These are phyloP conservation scores for Hetaerina americana DNA, from an alignment of 1,140 invertebrate species.

Conservation along the genomic window DNA sequence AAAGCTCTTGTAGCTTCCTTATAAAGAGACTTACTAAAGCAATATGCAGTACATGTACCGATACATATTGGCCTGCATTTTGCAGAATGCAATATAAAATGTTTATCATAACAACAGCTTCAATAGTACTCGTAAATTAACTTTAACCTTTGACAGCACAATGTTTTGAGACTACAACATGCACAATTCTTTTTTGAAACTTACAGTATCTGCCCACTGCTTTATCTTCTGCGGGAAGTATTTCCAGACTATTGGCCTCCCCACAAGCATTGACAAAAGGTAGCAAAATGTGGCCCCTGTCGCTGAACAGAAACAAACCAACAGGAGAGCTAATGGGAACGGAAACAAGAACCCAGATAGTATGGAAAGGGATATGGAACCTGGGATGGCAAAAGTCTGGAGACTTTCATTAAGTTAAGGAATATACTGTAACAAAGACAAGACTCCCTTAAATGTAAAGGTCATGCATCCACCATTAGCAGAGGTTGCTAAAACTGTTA, in stretches of 20 bases:
- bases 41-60: too few species aligned
- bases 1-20: too few species aligned
- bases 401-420: constrained; percentile 50
- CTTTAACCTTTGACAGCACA: too few species aligned
- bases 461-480: too few species aligned
- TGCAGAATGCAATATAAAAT: not conserved
- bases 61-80: too few species aligned
- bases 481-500: too few species aligned
- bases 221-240: constrained; percentile 81
- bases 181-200: constrained; percentile 15
- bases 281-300: constrained; percentile 94
- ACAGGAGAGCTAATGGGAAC: constrained; percentile 72
- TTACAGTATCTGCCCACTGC: constrained; percentile 72
- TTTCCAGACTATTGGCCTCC: constrained; percentile 66
- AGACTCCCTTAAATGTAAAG: too few species aligned
- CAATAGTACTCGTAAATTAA: not conserved
- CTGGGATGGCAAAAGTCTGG: constrained; percentile 98
- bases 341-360: constrained; percentile 94
- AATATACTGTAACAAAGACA: too few species aligned
- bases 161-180: too few species aligned
- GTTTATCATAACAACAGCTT: not conserved
- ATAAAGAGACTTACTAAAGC: too few species aligned
- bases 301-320: constrained; percentile 94
- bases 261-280: constrained; percentile 77
- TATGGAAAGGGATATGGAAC: constrained; percentile 95